Evolutionary conservation across 2,797 vertebrate genomes (phyloP).

Genomic region (Podargus strigoides): DNA sequence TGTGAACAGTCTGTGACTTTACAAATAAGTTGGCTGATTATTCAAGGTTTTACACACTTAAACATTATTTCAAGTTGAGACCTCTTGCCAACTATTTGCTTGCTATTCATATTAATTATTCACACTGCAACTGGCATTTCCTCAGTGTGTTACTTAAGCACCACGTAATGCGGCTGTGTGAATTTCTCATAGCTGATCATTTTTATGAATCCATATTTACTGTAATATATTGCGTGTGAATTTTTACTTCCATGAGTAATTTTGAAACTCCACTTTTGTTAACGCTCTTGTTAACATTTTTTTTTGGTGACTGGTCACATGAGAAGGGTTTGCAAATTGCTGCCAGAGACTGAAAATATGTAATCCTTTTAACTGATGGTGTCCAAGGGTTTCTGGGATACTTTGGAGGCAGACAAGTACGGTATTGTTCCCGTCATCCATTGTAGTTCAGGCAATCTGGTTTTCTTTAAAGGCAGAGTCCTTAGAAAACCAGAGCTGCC

Average conservation of each 20-base stretch:
- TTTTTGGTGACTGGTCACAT: constrained; percentile 4
- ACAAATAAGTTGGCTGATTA: not conserved
- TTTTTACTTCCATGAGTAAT: constrained; percentile 13
- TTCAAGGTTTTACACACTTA: constrained; percentile 10
- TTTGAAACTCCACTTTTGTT: not conserved
- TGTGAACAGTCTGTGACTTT: not conserved
- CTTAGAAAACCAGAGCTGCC: not conserved
- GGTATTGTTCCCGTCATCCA: constrained; percentile 16
- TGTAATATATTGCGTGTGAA: not conserved
- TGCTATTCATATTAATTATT: constrained; percentile 40
- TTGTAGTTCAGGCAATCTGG: not conserved
- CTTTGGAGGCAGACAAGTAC: constrained; percentile 4
- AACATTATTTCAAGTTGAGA: not conserved
- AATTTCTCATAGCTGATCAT: not conserved
- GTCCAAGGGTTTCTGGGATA: constrained; percentile 35
- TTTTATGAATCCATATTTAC: not conserved
- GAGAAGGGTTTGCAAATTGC: constrained; percentile 32
- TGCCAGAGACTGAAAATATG: constrained; percentile 45
- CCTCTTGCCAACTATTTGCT: constrained; percentile 23
- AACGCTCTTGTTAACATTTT: not conserved
- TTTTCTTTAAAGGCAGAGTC: constrained; percentile 26
- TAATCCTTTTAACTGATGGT: not conserved
- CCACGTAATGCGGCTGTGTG: not conserved
- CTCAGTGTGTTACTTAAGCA: not conserved
- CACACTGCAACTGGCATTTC: constrained; percentile 40